A percentile compares a stretch with the other conserved stretches of the same genome.
phyloP scores from a whole-genome alignment of 1,140 invertebrate genomes.

The Batillaria attramentaria region DNA sequence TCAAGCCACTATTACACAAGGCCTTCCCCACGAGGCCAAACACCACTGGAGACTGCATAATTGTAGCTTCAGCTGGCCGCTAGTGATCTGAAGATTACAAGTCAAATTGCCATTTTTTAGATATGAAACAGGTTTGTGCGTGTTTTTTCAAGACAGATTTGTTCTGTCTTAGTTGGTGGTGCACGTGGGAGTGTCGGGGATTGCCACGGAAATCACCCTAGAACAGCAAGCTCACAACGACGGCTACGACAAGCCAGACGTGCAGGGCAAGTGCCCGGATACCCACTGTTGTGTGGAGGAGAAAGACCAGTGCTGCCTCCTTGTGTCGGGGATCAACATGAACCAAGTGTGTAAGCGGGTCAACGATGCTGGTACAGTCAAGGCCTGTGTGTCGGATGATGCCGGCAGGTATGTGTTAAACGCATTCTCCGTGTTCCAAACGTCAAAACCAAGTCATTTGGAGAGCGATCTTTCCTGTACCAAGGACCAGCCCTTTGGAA shows the following conservation, averaged over 20 bases:
- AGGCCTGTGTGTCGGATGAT: constrained; percentile 71
- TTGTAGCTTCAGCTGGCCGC: too few relatives aligned
- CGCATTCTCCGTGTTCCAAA: not conserved
- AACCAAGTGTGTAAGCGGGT: constrained; percentile 66
- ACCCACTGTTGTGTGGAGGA: constrained; percentile 65
- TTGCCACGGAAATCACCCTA: constrained; percentile 71
- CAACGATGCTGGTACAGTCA: constrained; percentile 63
- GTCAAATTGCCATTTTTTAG: too few relatives aligned
- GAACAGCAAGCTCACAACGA: constrained; percentile 73
- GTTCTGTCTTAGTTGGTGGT: constrained; percentile 70
- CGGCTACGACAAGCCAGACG: constrained; percentile 71
- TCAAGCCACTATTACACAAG: too few relatives aligned
- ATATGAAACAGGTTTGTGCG: not conserved
- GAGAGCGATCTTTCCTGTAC: too few relatives aligned
- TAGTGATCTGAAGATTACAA: too few relatives aligned
- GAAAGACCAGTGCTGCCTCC: constrained; percentile 52
- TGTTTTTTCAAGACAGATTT: too few relatives aligned
- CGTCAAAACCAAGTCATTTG: too few relatives aligned
- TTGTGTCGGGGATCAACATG: constrained; percentile 71
- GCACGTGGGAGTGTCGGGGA: constrained; percentile 75
- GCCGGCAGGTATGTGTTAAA: constrained; percentile 67
- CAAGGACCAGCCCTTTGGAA: too few relatives aligned
- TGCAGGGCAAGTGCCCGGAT: constrained; percentile 57
- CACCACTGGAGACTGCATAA: too few relatives aligned
- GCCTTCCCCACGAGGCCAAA: too few relatives aligned